Conservation (phyloP, 2,113 vertebrate species). For the Pholis gunnellus region DNA sequence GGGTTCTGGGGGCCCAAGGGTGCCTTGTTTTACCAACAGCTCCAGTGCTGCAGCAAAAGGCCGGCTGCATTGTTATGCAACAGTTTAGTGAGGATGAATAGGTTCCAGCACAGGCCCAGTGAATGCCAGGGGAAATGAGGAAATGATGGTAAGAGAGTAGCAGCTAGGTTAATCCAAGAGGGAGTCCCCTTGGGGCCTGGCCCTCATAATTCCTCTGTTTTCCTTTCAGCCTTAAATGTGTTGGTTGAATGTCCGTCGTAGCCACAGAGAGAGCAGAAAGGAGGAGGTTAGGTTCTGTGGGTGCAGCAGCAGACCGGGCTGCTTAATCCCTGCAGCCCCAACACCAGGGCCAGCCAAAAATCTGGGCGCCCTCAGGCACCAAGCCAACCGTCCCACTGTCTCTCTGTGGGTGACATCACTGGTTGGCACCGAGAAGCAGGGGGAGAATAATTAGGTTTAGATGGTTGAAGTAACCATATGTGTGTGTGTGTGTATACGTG, state of each 20-base stretch:
- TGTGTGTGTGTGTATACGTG: conserved; percentile 42
- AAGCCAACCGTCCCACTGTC: conserved; percentile 75
- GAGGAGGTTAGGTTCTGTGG: conserved; percentile 46
- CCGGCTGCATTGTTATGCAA: conserved; percentile 80
- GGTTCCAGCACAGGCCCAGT: conserved; percentile 52
- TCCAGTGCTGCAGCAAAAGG: conserved; percentile 62
- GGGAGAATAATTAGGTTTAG: conserved; percentile 83
- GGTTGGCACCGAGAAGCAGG: conserved; percentile 75
- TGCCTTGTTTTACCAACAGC: conserved; percentile 81
- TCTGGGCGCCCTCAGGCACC: conserved; percentile 55
- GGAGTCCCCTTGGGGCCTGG: conserved; percentile 64
- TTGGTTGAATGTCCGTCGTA: conserved; percentile 57
- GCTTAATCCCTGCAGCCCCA: conserved; percentile 65
- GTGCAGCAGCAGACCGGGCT: conserved; percentile 52
- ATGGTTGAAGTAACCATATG: conserved; percentile 68
- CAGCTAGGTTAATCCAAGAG: conserved; percentile 75
- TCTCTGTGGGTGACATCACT: conserved; percentile 83
- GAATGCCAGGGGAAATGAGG: conserved; percentile 70
- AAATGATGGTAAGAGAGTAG: conserved; percentile 64
- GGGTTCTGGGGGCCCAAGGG: conserved; percentile 63
- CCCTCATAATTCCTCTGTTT: conserved; percentile 72
- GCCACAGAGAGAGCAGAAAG: conserved; percentile 42
- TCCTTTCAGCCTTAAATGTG: conserved; percentile 70
- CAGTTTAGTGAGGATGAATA: conserved; percentile 77
- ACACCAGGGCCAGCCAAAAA: conserved; percentile 64